These are phyloP conservation scores for Plectrocnemia conspersa DNA, from an alignment of 1,140 invertebrate species.

Conservation along the genomic window DNA sequence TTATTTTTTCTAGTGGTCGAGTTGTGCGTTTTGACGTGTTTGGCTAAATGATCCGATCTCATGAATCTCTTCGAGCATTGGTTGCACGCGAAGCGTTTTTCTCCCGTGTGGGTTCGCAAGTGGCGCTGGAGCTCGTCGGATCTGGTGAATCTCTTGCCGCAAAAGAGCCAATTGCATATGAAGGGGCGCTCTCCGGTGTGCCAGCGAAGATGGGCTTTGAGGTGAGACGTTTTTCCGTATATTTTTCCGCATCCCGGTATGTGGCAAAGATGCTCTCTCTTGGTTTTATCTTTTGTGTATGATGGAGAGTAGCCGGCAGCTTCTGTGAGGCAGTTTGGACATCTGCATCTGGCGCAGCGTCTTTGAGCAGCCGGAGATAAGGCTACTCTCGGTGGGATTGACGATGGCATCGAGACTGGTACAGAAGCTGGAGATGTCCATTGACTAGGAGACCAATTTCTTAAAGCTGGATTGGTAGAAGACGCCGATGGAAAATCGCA, in stretches of 20 bases:
- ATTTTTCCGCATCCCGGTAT: constrained; percentile 86
- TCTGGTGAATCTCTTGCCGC: constrained; percentile 81
- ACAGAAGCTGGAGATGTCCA: constrained; percentile 5
- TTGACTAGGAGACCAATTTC: constrained; percentile 12
- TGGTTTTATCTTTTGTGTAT: constrained; percentile 56
- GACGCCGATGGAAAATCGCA: constrained; percentile 14
- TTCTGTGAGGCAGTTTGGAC: constrained; percentile 67
- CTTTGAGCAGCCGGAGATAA: constrained; percentile 47
- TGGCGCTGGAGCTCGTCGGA: constrained; percentile 86
- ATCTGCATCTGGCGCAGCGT: constrained; percentile 61
- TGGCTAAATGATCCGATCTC: constrained; percentile 78
- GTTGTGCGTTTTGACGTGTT: constrained; percentile 77
- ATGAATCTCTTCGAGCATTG: constrained; percentile 76
- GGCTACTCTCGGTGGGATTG: constrained; percentile 38
- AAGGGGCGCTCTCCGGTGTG: constrained; percentile 76
- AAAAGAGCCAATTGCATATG: constrained; percentile 74
- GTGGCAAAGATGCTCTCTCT: constrained; percentile 84
- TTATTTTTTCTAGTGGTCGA: constrained; percentile 52
- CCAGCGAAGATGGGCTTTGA: constrained; percentile 83
- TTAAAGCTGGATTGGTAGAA: constrained; percentile 10
- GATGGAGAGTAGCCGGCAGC: constrained; percentile 56
- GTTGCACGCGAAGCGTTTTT: constrained; percentile 72
- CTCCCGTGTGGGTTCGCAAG: constrained; percentile 74
- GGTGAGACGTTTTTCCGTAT: constrained; percentile 87
- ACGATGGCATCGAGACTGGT: background rate